These are phyloP conservation scores for Pterophyllum scalare DNA, from an alignment of 2,113 vertebrate species.

Conservation along the genomic window DNA sequence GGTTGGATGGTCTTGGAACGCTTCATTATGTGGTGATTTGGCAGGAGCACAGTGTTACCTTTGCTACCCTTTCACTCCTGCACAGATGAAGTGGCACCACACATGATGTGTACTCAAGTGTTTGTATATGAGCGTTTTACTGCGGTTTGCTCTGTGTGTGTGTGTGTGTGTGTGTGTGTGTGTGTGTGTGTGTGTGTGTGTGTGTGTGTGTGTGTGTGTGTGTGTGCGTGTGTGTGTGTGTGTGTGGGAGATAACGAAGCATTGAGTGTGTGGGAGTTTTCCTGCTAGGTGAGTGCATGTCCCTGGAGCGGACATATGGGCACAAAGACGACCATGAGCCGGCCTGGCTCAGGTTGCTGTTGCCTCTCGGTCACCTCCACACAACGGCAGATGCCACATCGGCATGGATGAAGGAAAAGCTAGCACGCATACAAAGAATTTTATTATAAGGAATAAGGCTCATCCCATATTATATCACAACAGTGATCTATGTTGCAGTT, in stretches of 20 bases:
- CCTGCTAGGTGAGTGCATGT: conserved; percentile 54
- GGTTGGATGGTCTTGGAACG: conserved; percentile 46
- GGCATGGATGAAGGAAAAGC: conserved; percentile 15
- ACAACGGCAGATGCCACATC: conserved; percentile 56
- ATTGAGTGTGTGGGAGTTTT: conserved; percentile 51
- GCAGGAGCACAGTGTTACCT: conserved; percentile 49
- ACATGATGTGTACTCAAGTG: conserved; percentile 20
- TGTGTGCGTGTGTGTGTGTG: background rate
- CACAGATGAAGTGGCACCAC: conserved; percentile 39
- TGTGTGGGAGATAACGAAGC: conserved; percentile 44
- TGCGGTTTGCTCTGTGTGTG: conserved; percentile 16
- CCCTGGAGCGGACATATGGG: conserved; percentile 59
- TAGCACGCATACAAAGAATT: conserved; percentile 3
- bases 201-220: too few species aligned
- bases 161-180: conserved; percentile 9
- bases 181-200: background rate
- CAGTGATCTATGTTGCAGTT: background rate
- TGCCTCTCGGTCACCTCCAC: conserved; percentile 50
- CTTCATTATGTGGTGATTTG: conserved; percentile 71
- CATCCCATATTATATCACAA: background rate
- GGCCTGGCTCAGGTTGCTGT: conserved; percentile 59
- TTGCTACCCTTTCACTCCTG: conserved; percentile 38
- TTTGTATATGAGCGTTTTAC: conserved; percentile 28
- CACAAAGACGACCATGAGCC: conserved; percentile 34
- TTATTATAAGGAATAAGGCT: background rate